These are phyloP conservation scores for Trichonephila clavipes DNA, from an alignment of 1,140 invertebrate species.

Conservation along the genomic window DNA sequence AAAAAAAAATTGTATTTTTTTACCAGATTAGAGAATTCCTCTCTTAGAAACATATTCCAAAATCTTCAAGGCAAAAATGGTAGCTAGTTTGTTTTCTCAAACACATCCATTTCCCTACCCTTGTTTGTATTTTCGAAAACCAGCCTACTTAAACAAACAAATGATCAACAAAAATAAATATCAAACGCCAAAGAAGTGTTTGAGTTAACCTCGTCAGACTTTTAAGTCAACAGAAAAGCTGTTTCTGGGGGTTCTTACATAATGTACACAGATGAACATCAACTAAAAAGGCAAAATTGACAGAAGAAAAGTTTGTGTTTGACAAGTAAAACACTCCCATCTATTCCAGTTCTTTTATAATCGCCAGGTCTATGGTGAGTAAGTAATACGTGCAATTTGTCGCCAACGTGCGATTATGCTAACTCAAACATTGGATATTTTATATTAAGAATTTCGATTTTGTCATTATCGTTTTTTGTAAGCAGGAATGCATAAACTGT, in stretches of 20 bases:
- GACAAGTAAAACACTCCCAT: slow-evolving; percentile 1
- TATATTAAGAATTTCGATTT: neutral
- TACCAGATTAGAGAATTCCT: slow-evolving; percentile 24
- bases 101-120: neutral
- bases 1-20: neutral
- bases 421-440: slow-evolving; percentile 4
- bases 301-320: slow-evolving; percentile 10
- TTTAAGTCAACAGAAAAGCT: slow-evolving; percentile 34
- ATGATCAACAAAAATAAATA: slow-evolving; percentile 26
- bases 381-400: slow-evolving; percentile 39
- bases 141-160: neutral
- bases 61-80: neutral
- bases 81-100: neutral
- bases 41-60: neutral
- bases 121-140: neutral
- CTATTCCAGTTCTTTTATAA: neutral
- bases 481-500: neutral
- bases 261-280: slow-evolving; percentile 39
- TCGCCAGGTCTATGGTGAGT: slow-evolving; percentile 3
- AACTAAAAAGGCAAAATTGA: neutral
- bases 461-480: neutral
- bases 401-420: slow-evolving; percentile 8
- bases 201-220: neutral
- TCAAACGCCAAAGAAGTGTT: neutral
- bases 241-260: slow-evolving; percentile 35